A percentile compares a stretch with the other conserved stretches of the same genome.
Evolutionary conservation across 2,113 vertebrate species (phyloP).

Genomic region (Mungos mungo): DNA sequence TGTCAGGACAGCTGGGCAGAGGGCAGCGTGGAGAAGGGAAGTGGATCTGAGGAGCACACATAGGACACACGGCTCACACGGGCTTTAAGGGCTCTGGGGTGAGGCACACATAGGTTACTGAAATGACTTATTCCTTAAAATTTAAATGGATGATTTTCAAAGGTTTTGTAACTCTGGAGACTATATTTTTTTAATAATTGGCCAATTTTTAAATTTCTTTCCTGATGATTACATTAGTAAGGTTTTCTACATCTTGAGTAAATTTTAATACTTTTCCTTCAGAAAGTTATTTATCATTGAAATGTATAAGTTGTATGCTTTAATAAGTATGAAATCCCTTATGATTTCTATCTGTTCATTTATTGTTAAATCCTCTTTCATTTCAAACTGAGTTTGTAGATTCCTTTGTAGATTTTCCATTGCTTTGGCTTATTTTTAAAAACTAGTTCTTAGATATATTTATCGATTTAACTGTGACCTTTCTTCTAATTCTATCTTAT

Average conservation of each 20-base stretch:
- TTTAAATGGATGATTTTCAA: constrained; percentile 6
- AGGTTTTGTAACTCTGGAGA: background rate
- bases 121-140: background rate
- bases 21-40: background rate
- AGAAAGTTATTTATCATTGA: background rate
- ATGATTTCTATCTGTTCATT: background rate
- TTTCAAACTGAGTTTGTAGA: background rate
- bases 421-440: background rate
- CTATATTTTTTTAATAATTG: constrained; percentile 61
- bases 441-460: background rate
- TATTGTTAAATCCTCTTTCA: background rate
- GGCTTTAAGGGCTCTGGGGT: background rate
- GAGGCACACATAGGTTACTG: background rate
- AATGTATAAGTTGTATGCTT: background rate
- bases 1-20: background rate
- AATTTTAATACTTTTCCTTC: background rate
- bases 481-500: background rate
- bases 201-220: constrained; percentile 30
- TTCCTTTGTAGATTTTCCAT: background rate
- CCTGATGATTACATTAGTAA: constrained; percentile 27
- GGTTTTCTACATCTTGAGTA: constrained; percentile 20
- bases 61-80: background rate
- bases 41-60: background rate
- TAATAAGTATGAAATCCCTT: background rate
- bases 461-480: background rate